Evolutionary conservation across 2,888 invertebrate species (phyloP), one percentile per base, ranked within the genome.

Genomic region (Drosophila cognata): DNA sequence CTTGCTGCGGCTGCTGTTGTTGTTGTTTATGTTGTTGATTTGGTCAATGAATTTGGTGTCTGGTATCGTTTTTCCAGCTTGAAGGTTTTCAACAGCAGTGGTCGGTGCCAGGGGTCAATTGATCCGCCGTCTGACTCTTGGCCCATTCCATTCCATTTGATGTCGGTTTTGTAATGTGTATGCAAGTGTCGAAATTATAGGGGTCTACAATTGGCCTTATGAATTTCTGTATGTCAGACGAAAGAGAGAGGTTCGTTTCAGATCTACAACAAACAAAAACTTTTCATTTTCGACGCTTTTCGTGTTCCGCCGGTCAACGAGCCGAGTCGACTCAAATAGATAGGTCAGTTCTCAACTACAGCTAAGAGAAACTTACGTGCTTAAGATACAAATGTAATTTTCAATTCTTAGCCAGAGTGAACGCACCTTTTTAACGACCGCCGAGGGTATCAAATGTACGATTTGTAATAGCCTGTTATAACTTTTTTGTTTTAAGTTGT

Each of bases 101-200:
- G 36, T 46, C 70, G 69, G 46, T 69, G 81, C 48, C 84, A 73
- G 84, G 84, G 84, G 84, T 88, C 84, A 88, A 85, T 76, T 86
- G 88, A 86, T 53, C 71, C 55, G 69, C 71, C 55, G 76, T 53
- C 78, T 71, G 70, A 79, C 78, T 71, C 56, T 70, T 63, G 69
- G 71, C 71, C 67, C 78, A 66, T 48, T 33, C 29, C 31, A 58
- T 61, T 50, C 43, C 53, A 46, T 46, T 46, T 25, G 28, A 25
- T 28, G 29, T 72, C 68, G 65, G 51, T 62, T 81, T 74, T 84
- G 81, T 74, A 71, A 46, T 68, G 46, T 67, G 31, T 36, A 36
- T 55, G 48, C 52, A 78, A 79, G 74, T 71, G 79, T 69, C 64
- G 21, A 79, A 84, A 79, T 69, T 74, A 88, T 84, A 73, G 84